These are phyloP conservation scores for Glaucomys volans DNA, from an alignment of 2,113 vertebrate species.

Conservation along the genomic window DNA sequence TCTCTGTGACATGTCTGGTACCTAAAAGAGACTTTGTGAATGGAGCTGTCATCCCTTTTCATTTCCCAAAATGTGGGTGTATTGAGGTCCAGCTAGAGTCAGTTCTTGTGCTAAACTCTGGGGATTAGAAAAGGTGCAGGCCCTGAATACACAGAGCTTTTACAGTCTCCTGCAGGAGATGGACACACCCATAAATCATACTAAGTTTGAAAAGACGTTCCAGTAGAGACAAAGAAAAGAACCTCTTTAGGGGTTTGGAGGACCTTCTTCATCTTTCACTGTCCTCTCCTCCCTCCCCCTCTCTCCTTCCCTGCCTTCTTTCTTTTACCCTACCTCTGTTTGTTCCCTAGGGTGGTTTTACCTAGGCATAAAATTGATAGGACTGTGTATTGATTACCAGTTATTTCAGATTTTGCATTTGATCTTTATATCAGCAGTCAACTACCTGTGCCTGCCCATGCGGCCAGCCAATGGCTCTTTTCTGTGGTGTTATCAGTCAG, in stretches of 20 bases:
- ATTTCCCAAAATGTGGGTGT: background rate
- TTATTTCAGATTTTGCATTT: slow-evolving; percentile 66
- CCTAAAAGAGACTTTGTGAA: background rate
- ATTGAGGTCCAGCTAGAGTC: background rate
- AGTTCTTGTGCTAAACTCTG: background rate
- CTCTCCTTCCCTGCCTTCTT: background rate
- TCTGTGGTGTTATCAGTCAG: background rate
- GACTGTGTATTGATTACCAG: background rate
- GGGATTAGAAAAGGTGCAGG: background rate
- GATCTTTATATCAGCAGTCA: slow-evolving; percentile 75
- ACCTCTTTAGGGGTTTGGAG: background rate
- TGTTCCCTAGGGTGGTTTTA: background rate
- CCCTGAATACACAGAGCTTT: accelerated
- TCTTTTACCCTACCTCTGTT: background rate
- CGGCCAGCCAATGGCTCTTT: background rate
- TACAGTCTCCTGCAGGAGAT: background rate
- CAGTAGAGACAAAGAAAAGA: background rate
- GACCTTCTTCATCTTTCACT: background rate
- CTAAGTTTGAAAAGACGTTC: background rate
- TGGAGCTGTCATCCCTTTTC: background rate
- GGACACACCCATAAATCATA: background rate
- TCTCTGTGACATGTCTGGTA: background rate
- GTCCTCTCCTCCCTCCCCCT: accelerated
- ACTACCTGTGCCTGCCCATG: background rate
- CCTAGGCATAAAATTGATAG: background rate